Evolutionary conservation across 2,888 invertebrate genomes (phyloP).

Genomic region (Lasius platythorax): DNA sequence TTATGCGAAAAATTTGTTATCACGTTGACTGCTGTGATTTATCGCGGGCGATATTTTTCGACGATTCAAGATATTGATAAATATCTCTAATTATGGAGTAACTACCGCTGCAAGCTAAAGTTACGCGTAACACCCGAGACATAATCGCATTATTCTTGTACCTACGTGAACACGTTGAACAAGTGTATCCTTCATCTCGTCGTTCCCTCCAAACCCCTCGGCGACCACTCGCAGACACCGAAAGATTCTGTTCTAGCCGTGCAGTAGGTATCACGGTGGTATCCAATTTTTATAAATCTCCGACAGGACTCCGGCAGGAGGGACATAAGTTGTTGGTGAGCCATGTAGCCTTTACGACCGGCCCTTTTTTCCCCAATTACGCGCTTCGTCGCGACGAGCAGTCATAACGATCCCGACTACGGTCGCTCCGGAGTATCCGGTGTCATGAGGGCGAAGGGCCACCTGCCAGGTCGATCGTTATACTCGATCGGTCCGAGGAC

Average conservation of each 20-base stretch:
- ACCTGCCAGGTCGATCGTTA: slow-evolving; percentile 37
- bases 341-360: not conserved
- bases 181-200: not conserved
- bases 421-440: slow-evolving; percentile 44
- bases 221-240: not conserved
- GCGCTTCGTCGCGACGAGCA: slow-evolving; percentile 24
- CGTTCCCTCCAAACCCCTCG: not conserved
- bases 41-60: slow-evolving; percentile 16
- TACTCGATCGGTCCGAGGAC: slow-evolving; percentile 30
- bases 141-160: not conserved
- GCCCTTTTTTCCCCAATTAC: slow-evolving; percentile 25
- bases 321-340: not conserved
- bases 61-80: slow-evolving; percentile 26
- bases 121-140: not conserved
- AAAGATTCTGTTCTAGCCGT: not conserved
- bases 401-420: slow-evolving; percentile 15
- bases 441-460: slow-evolving; percentile 56
- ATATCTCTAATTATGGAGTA: slow-evolving; percentile 1
- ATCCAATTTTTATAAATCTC: slow-evolving; percentile 42
- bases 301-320: not conserved
- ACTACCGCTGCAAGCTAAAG: not conserved
- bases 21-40: not conserved
- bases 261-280: not conserved
- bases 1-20: not conserved
- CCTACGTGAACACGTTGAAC: slow-evolving; percentile 34